phyloP scores from a whole-genome alignment of 2,113 vertebrate species.

The Phodopus roborovskii region DNA sequence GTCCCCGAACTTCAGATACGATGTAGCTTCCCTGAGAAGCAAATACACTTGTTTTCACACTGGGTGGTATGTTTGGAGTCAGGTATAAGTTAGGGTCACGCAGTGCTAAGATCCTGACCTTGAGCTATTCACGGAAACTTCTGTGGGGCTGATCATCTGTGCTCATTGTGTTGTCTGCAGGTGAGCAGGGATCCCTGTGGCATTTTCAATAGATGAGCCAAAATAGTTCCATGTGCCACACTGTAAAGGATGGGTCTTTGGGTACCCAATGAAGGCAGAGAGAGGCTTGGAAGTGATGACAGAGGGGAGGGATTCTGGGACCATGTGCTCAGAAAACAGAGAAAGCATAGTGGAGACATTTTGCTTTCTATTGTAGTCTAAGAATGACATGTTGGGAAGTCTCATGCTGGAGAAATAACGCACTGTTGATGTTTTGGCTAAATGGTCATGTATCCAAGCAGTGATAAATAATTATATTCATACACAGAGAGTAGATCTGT shows the following conservation, averaged over 20 bases:
- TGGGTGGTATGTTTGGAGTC: background rate
- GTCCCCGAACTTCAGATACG: background rate
- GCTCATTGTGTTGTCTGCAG: background rate
- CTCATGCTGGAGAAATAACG: background rate
- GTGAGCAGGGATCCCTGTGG: background rate
- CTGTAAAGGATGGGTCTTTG: background rate
- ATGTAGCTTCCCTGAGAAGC: background rate
- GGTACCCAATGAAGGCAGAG: background rate
- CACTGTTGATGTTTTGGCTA: background rate
- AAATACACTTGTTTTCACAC: background rate
- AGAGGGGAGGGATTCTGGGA: background rate
- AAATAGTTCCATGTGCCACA: background rate
- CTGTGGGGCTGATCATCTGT: background rate
- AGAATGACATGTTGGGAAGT: background rate
- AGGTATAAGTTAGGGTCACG: background rate
- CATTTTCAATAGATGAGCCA: background rate
- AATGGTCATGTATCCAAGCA: background rate
- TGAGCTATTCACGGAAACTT: background rate
- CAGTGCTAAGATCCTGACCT: background rate
- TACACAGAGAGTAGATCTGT: background rate
- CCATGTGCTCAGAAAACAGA: background rate
- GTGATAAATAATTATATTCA: background rate
- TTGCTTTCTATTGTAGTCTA: background rate
- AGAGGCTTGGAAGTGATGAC: background rate
- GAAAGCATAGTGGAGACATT: background rate